Percentiles rank a stretch among this genome's conserved stretches.
These are phyloP conservation scores for Ferdinandea cuprea DNA, from an alignment of 2,888 invertebrate species.

Conservation along the genomic window DNA sequence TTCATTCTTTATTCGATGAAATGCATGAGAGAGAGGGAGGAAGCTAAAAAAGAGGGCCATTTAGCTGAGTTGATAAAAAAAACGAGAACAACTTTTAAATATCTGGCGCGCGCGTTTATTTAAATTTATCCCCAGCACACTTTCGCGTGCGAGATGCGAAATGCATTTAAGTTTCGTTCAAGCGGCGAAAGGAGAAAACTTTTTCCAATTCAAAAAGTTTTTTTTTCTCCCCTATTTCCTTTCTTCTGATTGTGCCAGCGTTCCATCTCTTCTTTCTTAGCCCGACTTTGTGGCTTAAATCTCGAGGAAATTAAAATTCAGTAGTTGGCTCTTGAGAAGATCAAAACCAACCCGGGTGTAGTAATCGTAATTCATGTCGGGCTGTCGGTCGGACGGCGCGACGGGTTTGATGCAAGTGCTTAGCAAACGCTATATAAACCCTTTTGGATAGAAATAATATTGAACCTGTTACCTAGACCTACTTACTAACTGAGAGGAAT, in stretches of 20 bases:
- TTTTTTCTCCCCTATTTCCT: constrained; percentile 11
- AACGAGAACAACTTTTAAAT: constrained; percentile 44
- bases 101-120: constrained; percentile 61
- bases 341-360: constrained; percentile 17
- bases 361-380: constrained; percentile 26
- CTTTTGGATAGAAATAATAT: constrained; percentile 7
- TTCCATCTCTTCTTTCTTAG: constrained; percentile 11
- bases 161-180: constrained; percentile 71
- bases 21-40: background rate
- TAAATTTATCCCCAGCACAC: constrained; percentile 57
- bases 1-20: constrained; percentile 27
- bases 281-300: constrained; percentile 48
- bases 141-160: constrained; percentile 50
- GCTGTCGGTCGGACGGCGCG: too few species aligned
- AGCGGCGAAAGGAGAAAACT: constrained; percentile 62
- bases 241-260: constrained; percentile 15
- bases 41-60: background rate
- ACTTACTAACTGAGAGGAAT: constrained; percentile 18
- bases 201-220: constrained; percentile 58
- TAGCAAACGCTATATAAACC: background rate
- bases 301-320: constrained; percentile 65
- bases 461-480: constrained; percentile 22
- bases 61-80: constrained; percentile 6
- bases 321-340: constrained; percentile 40
- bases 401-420: constrained; percentile 21